Conservation (phyloP, 2,113 vertebrate species). For the Oxygymnocypris stewartii region DNA sequence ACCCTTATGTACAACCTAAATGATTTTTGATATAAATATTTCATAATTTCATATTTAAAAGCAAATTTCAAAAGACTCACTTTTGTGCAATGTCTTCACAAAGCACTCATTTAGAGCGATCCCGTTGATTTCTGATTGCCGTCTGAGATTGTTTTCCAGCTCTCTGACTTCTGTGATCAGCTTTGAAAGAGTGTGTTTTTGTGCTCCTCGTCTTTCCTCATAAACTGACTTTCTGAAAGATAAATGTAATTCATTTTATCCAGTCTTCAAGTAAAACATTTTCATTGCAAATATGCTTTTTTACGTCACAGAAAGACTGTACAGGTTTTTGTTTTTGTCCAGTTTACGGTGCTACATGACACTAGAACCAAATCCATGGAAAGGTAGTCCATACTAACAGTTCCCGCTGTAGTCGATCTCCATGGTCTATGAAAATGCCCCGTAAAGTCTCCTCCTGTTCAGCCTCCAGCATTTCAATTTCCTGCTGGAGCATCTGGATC, state of each 20-base stretch:
- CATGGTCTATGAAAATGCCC: conserved; percentile 59
- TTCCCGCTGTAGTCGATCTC: conserved; percentile 32
- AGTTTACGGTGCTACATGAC: not conserved
- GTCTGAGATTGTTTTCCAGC: conserved; percentile 74
- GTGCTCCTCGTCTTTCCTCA: conserved; percentile 17
- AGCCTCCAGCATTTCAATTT: conserved; percentile 69
- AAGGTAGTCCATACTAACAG: not conserved
- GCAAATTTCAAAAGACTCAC: conserved; percentile 68
- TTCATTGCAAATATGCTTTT: too few species aligned
- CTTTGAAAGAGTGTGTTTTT: conserved; percentile 50
- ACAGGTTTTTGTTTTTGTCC: not conserved
- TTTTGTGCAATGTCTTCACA: conserved; percentile 72
- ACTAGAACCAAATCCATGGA: not conserved
- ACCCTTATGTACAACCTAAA: too few species aligned
- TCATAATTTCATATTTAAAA: not conserved
- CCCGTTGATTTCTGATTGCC: conserved; percentile 77
- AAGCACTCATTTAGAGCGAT: conserved; percentile 77
- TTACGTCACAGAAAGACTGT: not conserved
- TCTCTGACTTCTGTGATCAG: conserved; percentile 72
- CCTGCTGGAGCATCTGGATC: conserved; percentile 73
- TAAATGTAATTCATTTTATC: not conserved
- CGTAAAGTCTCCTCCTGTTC: conserved; percentile 62
- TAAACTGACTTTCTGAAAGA: conserved; percentile 65
- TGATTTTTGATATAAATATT: not conserved
- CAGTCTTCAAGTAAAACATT: not conserved